phyloP scores from a whole-genome alignment of 1,140 invertebrate genomes.

The Lasioglossum albipes region DNA sequence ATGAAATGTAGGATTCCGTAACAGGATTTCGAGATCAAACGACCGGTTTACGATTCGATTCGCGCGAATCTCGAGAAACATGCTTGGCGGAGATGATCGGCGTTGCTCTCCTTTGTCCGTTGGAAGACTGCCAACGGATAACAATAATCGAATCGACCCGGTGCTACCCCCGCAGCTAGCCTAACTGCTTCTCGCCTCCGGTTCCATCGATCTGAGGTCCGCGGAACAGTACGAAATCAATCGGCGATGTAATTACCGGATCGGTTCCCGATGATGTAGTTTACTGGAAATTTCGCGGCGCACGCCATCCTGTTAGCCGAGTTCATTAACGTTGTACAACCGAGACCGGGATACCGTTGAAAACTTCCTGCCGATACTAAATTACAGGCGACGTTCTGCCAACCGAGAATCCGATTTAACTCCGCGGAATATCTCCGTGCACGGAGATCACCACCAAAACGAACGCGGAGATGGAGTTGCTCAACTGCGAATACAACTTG shows the following conservation, averaged over 20 bases:
- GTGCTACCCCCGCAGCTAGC: background rate
- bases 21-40: too few species aligned
- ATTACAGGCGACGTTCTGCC: background rate
- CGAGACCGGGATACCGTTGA: background rate
- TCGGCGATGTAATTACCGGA: background rate
- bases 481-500: too few species aligned
- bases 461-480: too few species aligned
- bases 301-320: background rate
- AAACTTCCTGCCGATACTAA: background rate
- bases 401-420: too few species aligned
- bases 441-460: too few species aligned
- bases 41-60: too few species aligned
- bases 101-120: too few species aligned
- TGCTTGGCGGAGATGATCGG: too few species aligned
- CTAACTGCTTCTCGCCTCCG: too few species aligned
- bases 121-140: too few species aligned
- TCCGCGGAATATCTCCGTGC: too few species aligned
- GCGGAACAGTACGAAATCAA: background rate
- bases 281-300: background rate
- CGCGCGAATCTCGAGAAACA: too few species aligned
- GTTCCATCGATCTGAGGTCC: background rate
- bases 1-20: background rate
- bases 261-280: background rate
- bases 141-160: background rate
- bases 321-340: background rate